Base-by-base conservation (phyloP, 2,888 invertebrate genomes). In the Fragum whitleyi region DNA sequence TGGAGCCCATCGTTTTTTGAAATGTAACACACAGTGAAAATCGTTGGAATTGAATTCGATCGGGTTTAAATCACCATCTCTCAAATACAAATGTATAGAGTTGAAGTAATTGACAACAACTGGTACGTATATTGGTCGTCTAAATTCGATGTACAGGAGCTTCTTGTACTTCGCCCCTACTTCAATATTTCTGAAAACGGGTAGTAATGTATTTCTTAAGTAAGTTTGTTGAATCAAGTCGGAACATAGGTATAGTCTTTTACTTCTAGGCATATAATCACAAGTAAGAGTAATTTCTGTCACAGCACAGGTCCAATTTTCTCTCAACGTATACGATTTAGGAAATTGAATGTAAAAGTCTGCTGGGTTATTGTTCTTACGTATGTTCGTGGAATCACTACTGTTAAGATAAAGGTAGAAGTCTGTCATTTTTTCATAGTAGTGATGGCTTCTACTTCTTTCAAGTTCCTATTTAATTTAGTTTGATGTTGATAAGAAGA, bases 261-360 rank as follows among this genome's bases (percentile, higher is more conserved):
- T 39, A 21, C 32, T 32, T 65, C 47, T 74, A 1, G 68, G 75
- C 14, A 26, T 67, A 79, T 69, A 78, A 21, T 74, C 53, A 53
- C 78, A 74, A 19, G 53, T 57, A 11, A 75, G n/a, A 5, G 74
- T n/a, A n/a, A 79, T 55, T 61, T 75, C 79, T 32, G 21, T 68
- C 32, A 81, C 21, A 6, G 42, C 75, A n/a, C 74, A 79, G 16
- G 14, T 47, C 83, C 70, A 72, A 19, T 57, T 26, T 21, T 77
- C 74, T 21, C 81, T 75, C 21, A 79, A 42, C 7, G 51, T 26
- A 47, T 68, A 72, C 26, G 55, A 21, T 36, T 70, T 67, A 0
- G 79, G 81, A 21, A 81, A 39, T 19, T 79, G 61, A 16, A 81
- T 67, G 28, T 28, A 72, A 59, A 75, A 81, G 2, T 81, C 78